A percentile compares a stretch with the other conserved stretches of the same genome.
Evolutionary conservation across 2,113 vertebrate genomes (phyloP).

Genomic region (Xenotilapia longispinis): DNA sequence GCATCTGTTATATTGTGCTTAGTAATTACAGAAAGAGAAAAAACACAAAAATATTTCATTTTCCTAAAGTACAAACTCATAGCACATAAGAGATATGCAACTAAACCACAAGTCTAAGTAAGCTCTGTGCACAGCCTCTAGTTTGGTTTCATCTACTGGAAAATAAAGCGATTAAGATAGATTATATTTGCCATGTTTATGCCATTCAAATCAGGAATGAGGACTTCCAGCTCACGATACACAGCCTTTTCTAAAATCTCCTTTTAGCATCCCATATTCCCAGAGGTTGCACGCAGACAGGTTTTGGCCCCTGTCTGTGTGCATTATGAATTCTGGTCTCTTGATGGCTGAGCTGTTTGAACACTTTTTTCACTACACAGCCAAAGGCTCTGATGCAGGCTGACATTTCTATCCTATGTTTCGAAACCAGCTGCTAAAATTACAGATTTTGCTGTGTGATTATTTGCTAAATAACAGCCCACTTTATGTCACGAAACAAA

Average conservation of each 20-base stretch:
- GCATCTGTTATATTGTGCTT: background rate
- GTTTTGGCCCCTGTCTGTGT: conserved; percentile 46
- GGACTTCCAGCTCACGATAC: conserved; percentile 45
- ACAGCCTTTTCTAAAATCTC: conserved; percentile 52
- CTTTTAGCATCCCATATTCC: conserved; percentile 48
- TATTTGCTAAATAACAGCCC: background rate
- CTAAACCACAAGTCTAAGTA: background rate
- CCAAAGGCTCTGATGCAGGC: conserved; percentile 22
- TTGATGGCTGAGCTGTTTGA: conserved; percentile 41
- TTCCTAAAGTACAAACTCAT: background rate
- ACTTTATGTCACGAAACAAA: background rate
- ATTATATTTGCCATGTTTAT: conserved; percentile 65
- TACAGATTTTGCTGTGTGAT: conserved; percentile 24
- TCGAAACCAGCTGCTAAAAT: conserved; percentile 29
- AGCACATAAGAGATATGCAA: background rate
- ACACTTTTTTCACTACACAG: conserved; percentile 30
- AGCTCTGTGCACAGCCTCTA: conserved; percentile 18
- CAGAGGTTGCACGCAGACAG: background rate
- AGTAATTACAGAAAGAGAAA: background rate
- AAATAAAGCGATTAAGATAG: conserved; percentile 64
- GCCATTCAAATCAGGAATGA: conserved; percentile 62
- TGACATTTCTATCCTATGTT: conserved; percentile 23
- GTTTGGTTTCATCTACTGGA: conserved; percentile 54
- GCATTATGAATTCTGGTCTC: conserved; percentile 47
- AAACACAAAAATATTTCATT: background rate